Base-by-base conservation (phyloP, 2,113 vertebrate species). In the Ptyas mucosa region DNA sequence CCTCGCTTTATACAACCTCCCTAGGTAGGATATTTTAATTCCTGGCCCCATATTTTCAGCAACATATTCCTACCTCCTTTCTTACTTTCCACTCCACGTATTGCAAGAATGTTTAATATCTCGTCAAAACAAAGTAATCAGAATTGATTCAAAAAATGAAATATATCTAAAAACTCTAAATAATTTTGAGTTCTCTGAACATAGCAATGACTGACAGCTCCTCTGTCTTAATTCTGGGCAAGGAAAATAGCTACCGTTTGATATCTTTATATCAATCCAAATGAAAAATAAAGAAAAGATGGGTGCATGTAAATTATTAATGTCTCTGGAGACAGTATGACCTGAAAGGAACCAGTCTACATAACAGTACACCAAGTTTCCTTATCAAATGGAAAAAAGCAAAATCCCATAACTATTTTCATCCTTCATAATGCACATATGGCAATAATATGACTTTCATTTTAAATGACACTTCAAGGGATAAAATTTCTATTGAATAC, bases 321-420 rank as follows among this genome's bases (percentile, higher is more conserved):
- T 89, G 46, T 94, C 88, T 91, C n/a, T 81, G 26, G 0, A 0
- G 81, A 91, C 21, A 85, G 49, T 85, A 89, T 87, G 57, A 4
- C 20, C 61, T 91, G 89, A 94, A 89, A 89, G 92, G 0, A 0
- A 94, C 89, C 53, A 5, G 51, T 93, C 92, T 55, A 89, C 69
- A 93, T 64, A 46, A 23, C 57, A 87, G 10, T 95, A 95, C 93
- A 95, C 81, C 43, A 69, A 87, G 51, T 94, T 69, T 95, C 95
- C 89, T 97, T 96, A 96, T 94, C 95, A 93, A 92, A 91, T 57
- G 69, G 92, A 92, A 94, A 86, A 86, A 94, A 95, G 93, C 91
- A 91, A 85, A 75, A 93, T 96, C 95, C 95, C 94, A 95, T 96
- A 86, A 43, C 96, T 97, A 95, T 95, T 96, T 97, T 97, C 96